Percentiles rank a stretch among this genome's conserved stretches.
Conservation (phyloP, 2,888 invertebrate species). For the Trissoscelio sp. region DNA sequence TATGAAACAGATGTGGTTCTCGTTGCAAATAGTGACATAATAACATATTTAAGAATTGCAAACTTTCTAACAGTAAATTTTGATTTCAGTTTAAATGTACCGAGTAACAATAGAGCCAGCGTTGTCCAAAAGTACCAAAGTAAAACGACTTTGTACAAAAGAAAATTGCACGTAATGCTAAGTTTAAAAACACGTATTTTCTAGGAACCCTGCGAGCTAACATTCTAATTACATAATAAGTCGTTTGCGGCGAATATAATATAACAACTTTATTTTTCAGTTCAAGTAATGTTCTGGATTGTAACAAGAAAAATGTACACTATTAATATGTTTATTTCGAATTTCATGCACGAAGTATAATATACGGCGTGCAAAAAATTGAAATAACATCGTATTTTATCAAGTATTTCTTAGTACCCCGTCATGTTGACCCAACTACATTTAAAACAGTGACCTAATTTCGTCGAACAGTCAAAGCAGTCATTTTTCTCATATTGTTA, state of each 20-base stretch:
- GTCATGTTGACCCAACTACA: neutral
- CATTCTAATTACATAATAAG: neutral
- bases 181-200: neutral
- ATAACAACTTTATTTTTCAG: neutral
- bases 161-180: conserved; percentile 8
- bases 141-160: conserved; percentile 11
- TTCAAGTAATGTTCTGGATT: too few relatives aligned
- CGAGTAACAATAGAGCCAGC: neutral
- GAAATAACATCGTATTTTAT: neutral
- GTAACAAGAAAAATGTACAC: neutral
- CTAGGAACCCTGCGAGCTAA: neutral
- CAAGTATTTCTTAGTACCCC: neutral
- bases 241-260: neutral
- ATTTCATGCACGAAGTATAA: neutral
- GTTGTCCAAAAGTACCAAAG: conserved; percentile 9
- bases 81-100: conserved; percentile 19
- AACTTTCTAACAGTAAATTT: conserved; percentile 18
- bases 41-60: conserved; percentile 15
- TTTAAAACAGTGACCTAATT: conserved; percentile 15
- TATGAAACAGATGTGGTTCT: conserved; percentile 10
- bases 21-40: conserved; percentile 1
- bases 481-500: conserved; percentile 33
- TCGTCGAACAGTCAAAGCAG: neutral
- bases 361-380: neutral
- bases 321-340: neutral